phyloP scores from a whole-genome alignment of 2,888 invertebrate species.

The Metalampra italica region DNA sequence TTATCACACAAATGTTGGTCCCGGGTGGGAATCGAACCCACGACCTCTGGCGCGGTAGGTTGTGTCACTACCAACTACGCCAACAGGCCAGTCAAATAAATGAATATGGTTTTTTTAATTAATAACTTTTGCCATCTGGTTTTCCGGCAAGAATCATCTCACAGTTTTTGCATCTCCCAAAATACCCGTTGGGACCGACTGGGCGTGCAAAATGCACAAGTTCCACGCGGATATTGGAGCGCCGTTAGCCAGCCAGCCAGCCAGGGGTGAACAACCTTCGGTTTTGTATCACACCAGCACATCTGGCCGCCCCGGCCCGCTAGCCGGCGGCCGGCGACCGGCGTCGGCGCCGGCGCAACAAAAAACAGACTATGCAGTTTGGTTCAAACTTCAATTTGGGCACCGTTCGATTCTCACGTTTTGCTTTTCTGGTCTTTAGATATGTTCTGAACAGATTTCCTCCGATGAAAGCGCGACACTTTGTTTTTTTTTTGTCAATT shows the following conservation, averaged over 20 bases:
- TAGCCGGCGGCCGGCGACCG: background rate
- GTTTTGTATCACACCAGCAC: background rate
- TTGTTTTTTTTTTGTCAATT: background rate
- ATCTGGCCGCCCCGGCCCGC: conserved; percentile 2
- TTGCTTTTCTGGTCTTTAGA: background rate
- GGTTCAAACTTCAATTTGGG: background rate
- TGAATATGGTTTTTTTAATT: no score
- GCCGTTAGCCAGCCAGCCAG: conserved; percentile 16
- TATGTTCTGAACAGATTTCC: background rate
- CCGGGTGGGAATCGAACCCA: no score
- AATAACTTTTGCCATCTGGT: no score
- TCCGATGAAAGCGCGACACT: background rate
- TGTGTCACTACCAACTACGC: no score
- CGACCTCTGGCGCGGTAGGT: no score
- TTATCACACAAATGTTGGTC: no score
- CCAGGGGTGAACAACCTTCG: conserved; percentile 7
- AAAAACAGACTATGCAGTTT: background rate
- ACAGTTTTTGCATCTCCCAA: no score
- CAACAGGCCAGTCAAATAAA: background rate
- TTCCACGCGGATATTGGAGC: conserved; percentile 9
- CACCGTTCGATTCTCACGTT: background rate
- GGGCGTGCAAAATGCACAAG: background rate
- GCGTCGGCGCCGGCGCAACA: background rate
- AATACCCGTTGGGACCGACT: background rate
- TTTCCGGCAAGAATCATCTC: no score